These are phyloP conservation scores for Podilymbus podiceps DNA, from an alignment of 2,113 vertebrate genomes.

Conservation along the genomic window DNA sequence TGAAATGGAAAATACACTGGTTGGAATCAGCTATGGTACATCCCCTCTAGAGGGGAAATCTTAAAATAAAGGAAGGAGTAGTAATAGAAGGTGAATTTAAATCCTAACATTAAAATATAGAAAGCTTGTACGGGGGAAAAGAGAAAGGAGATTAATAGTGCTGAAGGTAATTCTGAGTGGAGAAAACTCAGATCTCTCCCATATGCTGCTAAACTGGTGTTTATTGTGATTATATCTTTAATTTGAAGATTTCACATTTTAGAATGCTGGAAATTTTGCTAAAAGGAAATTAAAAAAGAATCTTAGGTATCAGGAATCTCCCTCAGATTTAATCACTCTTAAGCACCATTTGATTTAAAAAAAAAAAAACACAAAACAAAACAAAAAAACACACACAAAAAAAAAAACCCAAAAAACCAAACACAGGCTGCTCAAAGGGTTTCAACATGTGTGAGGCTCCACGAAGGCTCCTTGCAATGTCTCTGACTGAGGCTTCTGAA, in stretches of 20 bases:
- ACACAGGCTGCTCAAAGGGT: neutral
- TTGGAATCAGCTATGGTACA: neutral
- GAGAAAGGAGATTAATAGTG: neutral
- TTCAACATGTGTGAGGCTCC: neutral
- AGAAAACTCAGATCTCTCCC: neutral
- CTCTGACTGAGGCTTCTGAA: neutral
- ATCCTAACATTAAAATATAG: neutral
- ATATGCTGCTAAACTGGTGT: neutral
- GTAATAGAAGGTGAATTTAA: neutral
- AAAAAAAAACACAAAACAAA: neutral
- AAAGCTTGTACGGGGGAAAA: neutral
- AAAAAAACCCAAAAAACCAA: no score
- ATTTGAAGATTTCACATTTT: neutral
- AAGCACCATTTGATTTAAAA: neutral
- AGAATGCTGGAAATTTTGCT: neutral
- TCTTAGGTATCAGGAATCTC: neutral
- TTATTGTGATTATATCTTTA: neutral
- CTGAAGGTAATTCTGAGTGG: neutral
- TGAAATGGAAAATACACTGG: neutral
- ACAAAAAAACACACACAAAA: no score
- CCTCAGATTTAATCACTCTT: neutral
- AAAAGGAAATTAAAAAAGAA: neutral
- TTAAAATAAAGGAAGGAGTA: neutral
- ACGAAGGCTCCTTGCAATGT: accelerated
- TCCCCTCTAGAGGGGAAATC: neutral